Percentiles rank a stretch among this genome's conserved stretches.
These are phyloP conservation scores for Hydroisotoma schaefferi DNA, from an alignment of 2,888 invertebrate species.

Conservation along the genomic window DNA sequence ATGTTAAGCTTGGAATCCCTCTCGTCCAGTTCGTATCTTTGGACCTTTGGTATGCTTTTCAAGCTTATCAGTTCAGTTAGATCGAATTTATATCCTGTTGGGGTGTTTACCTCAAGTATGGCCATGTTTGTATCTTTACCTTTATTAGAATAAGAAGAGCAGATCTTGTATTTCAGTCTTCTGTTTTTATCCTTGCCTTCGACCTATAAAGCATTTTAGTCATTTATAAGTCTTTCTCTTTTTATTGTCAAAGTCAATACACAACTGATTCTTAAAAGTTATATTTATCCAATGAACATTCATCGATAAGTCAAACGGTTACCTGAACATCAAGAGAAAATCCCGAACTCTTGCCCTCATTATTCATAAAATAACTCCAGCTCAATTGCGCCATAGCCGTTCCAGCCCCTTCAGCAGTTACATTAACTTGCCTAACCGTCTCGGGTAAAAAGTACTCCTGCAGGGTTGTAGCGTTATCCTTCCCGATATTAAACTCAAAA, in stretches of 20 bases:
- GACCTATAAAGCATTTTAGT: background rate
- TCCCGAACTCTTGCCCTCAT: background rate
- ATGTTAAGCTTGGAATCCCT: constrained; percentile 64
- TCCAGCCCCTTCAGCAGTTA: background rate
- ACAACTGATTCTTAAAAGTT: no score
- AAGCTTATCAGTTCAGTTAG: constrained; percentile 51
- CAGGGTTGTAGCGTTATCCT: background rate
- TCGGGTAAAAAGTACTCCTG: constrained; percentile 2
- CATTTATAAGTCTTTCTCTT: no score
- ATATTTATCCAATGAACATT: no score
- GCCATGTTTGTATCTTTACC: constrained; percentile 74
- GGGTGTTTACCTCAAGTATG: constrained; percentile 80
- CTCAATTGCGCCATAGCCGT: constrained; percentile 9
- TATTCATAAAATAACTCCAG: constrained; percentile 7
- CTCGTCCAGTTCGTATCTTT: constrained; percentile 66
- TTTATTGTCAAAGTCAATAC: no score
- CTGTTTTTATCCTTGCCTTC: constrained; percentile 2
- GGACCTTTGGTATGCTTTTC: constrained; percentile 42
- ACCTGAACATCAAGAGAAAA: constrained; percentile 5
- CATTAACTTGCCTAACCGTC: background rate
- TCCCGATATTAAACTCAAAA: background rate
- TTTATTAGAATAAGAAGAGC: background rate
- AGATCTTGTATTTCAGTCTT: background rate
- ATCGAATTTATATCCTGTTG: constrained; percentile 86
- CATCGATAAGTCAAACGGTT: no score